Percentiles rank a stretch among this genome's conserved stretches.
Evolutionary conservation across 2,797 vertebrate species (phyloP).

Genomic region (Scolopax bukidnonensis): DNA sequence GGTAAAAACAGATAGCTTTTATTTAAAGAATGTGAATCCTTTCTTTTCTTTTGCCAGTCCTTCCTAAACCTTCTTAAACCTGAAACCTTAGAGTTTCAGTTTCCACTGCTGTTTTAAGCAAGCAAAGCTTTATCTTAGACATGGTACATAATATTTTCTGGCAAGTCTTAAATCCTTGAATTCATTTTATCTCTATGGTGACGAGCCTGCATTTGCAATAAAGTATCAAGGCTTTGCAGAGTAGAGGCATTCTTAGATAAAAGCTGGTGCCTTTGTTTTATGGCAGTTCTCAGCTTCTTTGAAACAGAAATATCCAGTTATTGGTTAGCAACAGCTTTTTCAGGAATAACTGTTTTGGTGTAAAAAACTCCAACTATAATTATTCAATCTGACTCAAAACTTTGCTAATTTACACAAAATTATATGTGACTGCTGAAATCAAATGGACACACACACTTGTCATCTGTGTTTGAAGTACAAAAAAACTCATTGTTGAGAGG

Average conservation of each 20-base stretch:
- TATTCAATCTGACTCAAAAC: neutral
- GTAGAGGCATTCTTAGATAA: constrained; percentile 20
- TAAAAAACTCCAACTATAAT: neutral
- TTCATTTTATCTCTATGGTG: constrained; percentile 69
- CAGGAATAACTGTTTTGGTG: neutral
- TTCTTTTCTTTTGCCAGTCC: constrained; percentile 10
- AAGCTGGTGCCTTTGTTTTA: constrained; percentile 6
- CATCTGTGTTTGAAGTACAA: neutral
- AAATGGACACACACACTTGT: neutral
- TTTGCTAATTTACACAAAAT: neutral
- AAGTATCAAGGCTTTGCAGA: constrained; percentile 32
- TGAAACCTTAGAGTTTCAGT: neutral
- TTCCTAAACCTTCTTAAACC: neutral
- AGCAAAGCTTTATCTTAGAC: constrained; percentile 24
- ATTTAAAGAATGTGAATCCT: constrained; percentile 7
- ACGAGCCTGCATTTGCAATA: constrained; percentile 55
- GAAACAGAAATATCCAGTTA: neutral
- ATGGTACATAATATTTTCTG: constrained; percentile 17
- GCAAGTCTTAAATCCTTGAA: constrained; percentile 50
- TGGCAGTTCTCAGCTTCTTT: neutral
- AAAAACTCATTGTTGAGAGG: neutral
- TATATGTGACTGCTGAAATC: neutral
- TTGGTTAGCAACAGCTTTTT: constrained; percentile 12
- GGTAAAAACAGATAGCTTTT: neutral
- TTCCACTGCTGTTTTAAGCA: constrained; percentile 6